Evolutionary conservation across 2,888 invertebrate genomes (phyloP).

Genomic region (Lycocerus yunnanus): DNA sequence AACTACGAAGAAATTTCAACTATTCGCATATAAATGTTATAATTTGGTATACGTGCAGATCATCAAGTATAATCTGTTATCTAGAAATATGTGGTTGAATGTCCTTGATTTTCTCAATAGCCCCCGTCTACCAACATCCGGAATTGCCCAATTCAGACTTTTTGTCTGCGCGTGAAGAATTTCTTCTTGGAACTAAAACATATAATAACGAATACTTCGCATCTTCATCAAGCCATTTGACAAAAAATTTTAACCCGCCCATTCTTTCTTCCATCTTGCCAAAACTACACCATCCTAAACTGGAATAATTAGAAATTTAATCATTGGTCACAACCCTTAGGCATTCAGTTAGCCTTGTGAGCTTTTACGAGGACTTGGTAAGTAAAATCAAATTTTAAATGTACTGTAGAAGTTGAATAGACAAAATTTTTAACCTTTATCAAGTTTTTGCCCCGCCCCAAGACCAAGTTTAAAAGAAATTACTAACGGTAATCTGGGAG

Average conservation of each 20-base stretch:
- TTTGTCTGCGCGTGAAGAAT: slow-evolving; percentile 2
- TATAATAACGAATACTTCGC: neutral
- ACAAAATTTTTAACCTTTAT: too few relatives aligned
- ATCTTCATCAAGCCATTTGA: neutral
- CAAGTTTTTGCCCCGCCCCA: too few relatives aligned
- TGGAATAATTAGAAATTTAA: too few relatives aligned
- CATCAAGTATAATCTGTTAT: slow-evolving; percentile 3
- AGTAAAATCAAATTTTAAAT: too few relatives aligned
- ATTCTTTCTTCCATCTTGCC: neutral
- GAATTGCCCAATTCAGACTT: slow-evolving; percentile 4
- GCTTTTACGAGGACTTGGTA: too few relatives aligned
- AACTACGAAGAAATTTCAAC: neutral
- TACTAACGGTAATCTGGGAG: too few relatives aligned
- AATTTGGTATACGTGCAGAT: slow-evolving; percentile 1
- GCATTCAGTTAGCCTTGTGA: too few relatives aligned
- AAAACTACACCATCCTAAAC: too few relatives aligned
- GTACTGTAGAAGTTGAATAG: too few relatives aligned
- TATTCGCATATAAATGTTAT: neutral
- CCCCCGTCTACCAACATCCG: neutral
- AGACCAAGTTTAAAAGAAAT: too few relatives aligned
- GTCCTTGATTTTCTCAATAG: slow-evolving; percentile 2
- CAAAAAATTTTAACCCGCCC: neutral
- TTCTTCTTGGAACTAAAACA: neutral
- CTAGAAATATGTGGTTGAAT: slow-evolving; percentile 3
- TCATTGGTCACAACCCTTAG: too few relatives aligned